Percentiles rank a stretch among this genome's conserved stretches.
phyloP scores from a whole-genome alignment of 2,113 vertebrate genomes.

The Bufo bufo region DNA sequence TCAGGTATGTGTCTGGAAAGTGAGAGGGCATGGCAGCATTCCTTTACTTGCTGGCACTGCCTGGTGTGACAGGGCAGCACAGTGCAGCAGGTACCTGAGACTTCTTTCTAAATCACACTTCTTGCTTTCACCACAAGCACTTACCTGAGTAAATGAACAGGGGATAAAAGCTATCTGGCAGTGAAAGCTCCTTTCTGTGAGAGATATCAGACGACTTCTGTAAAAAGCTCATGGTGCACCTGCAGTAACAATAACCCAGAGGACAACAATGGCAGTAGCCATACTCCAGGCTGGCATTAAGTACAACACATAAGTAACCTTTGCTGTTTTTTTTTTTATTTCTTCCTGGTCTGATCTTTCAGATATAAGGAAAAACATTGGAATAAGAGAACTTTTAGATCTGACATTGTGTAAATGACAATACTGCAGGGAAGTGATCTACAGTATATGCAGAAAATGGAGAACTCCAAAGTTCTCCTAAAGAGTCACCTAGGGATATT shows the following conservation, averaged over 20 bases:
- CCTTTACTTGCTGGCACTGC: neutral
- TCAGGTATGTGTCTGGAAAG: constrained; percentile 81
- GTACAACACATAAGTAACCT: neutral
- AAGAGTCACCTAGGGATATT: constrained; percentile 43
- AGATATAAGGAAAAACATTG: neutral
- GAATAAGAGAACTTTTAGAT: constrained; percentile 15
- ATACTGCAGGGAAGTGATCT: constrained; percentile 1
- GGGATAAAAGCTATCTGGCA: constrained; percentile 48
- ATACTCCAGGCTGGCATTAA: neutral
- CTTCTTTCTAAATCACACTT: neutral
- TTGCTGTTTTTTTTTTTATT: neutral
- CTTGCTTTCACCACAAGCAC: constrained; percentile 6
- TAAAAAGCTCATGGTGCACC: constrained; percentile 31
- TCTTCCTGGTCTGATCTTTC: neutral
- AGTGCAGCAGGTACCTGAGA: constrained; percentile 16
- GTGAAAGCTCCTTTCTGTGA: neutral
- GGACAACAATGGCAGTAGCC: neutral
- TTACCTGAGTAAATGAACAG: neutral
- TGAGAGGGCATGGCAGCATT: neutral
- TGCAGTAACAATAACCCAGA: neutral
- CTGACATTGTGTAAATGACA: neutral
- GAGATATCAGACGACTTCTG: neutral
- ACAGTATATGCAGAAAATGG: neutral
- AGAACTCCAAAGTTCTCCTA: neutral
- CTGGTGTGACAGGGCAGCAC: constrained; percentile 20